Percentiles rank a stretch among this genome's conserved stretches.
Conservation (phyloP, 2,113 vertebrate species). For the human (Homo sapiens) region DNA sequence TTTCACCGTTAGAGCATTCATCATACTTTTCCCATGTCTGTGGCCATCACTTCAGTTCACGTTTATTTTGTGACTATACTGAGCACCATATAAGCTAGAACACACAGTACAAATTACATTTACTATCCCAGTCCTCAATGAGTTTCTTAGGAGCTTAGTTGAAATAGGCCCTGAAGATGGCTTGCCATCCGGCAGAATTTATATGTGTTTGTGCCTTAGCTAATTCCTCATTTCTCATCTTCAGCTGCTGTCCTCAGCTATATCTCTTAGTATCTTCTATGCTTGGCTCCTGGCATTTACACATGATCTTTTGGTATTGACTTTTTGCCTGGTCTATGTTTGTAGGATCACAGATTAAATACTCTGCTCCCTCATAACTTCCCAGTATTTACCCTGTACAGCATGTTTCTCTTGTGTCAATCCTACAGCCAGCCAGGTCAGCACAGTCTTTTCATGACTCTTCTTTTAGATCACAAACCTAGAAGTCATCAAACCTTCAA, state of each 20-base stretch:
- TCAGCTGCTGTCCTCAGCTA: not conserved
- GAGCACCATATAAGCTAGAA: not conserved
- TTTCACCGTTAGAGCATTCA: not conserved
- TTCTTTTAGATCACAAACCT: constrained; percentile 14
- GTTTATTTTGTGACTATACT: constrained; percentile 28
- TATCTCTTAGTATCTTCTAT: not conserved
- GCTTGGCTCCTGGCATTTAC: constrained; percentile 48
- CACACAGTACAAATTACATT: not conserved
- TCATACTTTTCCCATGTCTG: not conserved
- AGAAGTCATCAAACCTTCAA: not conserved
- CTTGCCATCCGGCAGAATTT: not conserved
- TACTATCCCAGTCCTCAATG: not conserved
- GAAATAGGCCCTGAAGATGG: not conserved
- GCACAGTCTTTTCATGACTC: not conserved
- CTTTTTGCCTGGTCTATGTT: constrained; percentile 22
- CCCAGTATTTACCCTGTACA: not conserved
- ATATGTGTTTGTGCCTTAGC: not conserved
- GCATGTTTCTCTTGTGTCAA: not conserved
- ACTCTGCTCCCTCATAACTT: not conserved
- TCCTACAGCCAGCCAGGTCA: not conserved
- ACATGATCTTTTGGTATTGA: constrained; percentile 19
- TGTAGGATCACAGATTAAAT: constrained; percentile 54
- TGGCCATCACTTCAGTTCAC: not conserved
- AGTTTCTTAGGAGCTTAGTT: not conserved
- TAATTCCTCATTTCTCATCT: not conserved